Base-by-base conservation (phyloP, 2,888 invertebrate genomes). In the Eurois occulta region DNA sequence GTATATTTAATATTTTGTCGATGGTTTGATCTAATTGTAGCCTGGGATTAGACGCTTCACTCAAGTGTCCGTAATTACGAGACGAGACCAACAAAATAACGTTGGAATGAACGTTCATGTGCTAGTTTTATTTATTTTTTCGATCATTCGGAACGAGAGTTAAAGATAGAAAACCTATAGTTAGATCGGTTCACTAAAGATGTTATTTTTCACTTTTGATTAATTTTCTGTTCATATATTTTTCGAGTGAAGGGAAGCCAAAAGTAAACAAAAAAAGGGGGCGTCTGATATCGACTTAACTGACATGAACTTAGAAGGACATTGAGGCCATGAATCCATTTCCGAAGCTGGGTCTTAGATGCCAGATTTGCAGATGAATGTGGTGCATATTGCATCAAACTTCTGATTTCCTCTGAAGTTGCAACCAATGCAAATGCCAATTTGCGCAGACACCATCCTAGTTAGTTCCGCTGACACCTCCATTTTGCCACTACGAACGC, bases 401-500 rank as follows among this genome's bases (percentile, higher is more conserved):
- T 78, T 58, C 55, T 24, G 41, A 55, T 78, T 60, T 41, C n/a
- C 16, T 28, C 41, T 41, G 38, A 28, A 66, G n/a, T 66, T 73
- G 48, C n/a, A 72, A 28, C 48, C 58, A 35, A 78, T 60, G 48
- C 41, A 35, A 78, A 78, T 60, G 48, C 35, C 32, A 78, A 78
- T 48, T 78, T 72, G 58, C 41, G n/a, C 65, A 58, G 65, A 58
- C 32, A 66, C 48, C 18, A 41, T 41, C 35, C 8, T 32, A 66
- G 72, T 78, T 66, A 41, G 78, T 58, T 60, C 41, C 55, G 35
- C 48, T 48, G 78, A 78, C 66, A 78, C 72, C 65, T 72, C 66
- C 78, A 41, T 66, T 78, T 72, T 72, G 16, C 38, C 38, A 72
- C 46, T 65, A 41, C 46, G 16, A 69, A 41, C 41, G n/a, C 52